phyloP scores from a whole-genome alignment of 2,797 vertebrate species.

The Eurystomus glaucurus region DNA sequence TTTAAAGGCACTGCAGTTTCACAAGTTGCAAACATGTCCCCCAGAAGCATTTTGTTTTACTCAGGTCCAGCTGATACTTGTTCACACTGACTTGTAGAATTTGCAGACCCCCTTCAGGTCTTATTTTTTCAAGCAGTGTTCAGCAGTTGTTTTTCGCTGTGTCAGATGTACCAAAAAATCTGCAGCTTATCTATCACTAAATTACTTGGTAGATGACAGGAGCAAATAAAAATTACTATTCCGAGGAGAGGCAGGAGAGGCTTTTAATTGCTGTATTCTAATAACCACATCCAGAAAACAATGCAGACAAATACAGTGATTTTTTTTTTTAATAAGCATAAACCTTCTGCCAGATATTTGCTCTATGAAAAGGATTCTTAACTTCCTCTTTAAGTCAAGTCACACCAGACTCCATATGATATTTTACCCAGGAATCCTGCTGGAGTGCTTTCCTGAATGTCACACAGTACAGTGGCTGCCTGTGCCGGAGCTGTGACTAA shows the following conservation, averaged over 20 bases:
- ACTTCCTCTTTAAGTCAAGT: constrained; percentile 51
- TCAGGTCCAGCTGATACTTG: constrained; percentile 76
- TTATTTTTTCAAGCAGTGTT: constrained; percentile 65
- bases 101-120: constrained; percentile 42
- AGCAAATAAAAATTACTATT: constrained; percentile 25
- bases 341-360: constrained; percentile 59
- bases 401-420: constrained; percentile 48
- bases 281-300: constrained; percentile 50
- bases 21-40: constrained; percentile 66
- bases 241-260: not conserved
- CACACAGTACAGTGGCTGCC: constrained; percentile 14
- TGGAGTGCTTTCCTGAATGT: constrained; percentile 72
- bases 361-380: constrained; percentile 46
- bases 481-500: constrained; percentile 47
- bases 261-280: constrained; percentile 45
- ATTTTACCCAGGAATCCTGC: constrained; percentile 58
- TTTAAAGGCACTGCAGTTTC: constrained; percentile 81
- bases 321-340: constrained; percentile 48
- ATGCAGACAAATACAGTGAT: constrained; percentile 45
- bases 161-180: constrained; percentile 64
- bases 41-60: constrained; percentile 78
- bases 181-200: constrained; percentile 29
- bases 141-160: constrained; percentile 43
- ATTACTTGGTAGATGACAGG: constrained; percentile 41
- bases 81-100: constrained; percentile 49